Evolutionary conservation across 1,140 invertebrate genomes (phyloP).

Genomic region (Zophobas morio): DNA sequence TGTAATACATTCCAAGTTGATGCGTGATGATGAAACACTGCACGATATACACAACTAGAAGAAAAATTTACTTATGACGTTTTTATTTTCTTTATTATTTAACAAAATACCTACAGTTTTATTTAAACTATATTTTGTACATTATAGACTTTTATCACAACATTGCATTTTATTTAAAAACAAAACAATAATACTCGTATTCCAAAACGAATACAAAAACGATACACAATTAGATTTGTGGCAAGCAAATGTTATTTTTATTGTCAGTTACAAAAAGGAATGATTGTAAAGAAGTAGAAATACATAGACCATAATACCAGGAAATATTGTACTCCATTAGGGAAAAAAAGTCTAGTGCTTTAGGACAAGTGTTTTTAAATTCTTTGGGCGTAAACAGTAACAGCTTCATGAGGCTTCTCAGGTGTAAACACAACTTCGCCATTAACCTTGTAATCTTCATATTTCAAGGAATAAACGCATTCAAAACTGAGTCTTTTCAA

Average conservation of each 20-base stretch:
- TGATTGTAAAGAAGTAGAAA: not conserved
- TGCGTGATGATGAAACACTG: too few relatives aligned
- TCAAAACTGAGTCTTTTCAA: conserved; percentile 78
- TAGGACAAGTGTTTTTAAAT: conserved; percentile 9
- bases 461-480: conserved; percentile 75
- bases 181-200: conserved; percentile 26
- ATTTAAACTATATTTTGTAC: conserved; percentile 19
- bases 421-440: conserved; percentile 74
- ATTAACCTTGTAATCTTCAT: conserved; percentile 75
- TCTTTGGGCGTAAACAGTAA: conserved; percentile 70
- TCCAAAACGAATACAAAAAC: conserved; percentile 36
- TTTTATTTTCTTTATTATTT: too few relatives aligned
- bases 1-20: too few relatives aligned
- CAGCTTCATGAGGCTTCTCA: conserved; percentile 71
- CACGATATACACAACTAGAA: too few relatives aligned
- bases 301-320: too few relatives aligned
- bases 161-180: not conserved
- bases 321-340: not conserved
- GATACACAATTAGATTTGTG: conserved; percentile 13
- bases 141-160: conserved; percentile 11
- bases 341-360: not conserved
- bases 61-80: too few relatives aligned
- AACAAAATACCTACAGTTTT: too few relatives aligned
- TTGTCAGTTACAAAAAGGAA: not conserved
- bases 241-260: not conserved